These are phyloP conservation scores for Spisula subtruncata DNA, from an alignment of 2,888 invertebrate genomes.

Conservation along the genomic window DNA sequence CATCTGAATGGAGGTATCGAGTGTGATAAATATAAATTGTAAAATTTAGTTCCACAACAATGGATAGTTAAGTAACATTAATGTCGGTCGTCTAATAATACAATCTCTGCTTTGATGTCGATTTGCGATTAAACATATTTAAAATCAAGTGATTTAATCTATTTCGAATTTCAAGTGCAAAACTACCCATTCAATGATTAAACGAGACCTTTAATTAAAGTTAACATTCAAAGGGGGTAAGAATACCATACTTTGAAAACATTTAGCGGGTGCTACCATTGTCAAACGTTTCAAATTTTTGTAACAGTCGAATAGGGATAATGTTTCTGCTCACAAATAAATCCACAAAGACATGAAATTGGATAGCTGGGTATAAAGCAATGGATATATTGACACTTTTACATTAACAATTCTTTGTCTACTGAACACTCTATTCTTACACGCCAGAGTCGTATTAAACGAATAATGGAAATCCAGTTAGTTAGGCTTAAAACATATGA, in stretches of 20 bases:
- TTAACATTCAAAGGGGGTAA: not conserved
- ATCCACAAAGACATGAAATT: not conserved
- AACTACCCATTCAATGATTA: not conserved
- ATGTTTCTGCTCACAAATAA: not conserved
- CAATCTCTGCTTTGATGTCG: not conserved
- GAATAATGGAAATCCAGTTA: conserved; percentile 1
- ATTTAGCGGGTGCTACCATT: not conserved
- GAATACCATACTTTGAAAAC: not conserved
- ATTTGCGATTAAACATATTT: not conserved
- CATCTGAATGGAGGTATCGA: too few species aligned
- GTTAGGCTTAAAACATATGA: not conserved
- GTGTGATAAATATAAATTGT: too few species aligned
- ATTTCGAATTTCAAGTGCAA: not conserved
- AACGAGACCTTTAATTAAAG: not conserved
- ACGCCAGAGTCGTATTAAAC: not conserved
- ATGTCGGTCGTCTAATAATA: not conserved
- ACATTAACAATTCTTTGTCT: conserved; percentile 14
- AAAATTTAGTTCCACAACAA: too few species aligned
- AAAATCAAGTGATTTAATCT: not conserved
- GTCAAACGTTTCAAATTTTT: not conserved
- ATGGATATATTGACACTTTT: not conserved
- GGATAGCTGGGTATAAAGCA: not conserved
- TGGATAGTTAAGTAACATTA: not conserved
- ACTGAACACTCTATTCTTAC: not conserved
- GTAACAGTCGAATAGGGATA: not conserved